Conservation (phyloP, 2,888 invertebrate genomes). For the Molanna angustata region DNA sequence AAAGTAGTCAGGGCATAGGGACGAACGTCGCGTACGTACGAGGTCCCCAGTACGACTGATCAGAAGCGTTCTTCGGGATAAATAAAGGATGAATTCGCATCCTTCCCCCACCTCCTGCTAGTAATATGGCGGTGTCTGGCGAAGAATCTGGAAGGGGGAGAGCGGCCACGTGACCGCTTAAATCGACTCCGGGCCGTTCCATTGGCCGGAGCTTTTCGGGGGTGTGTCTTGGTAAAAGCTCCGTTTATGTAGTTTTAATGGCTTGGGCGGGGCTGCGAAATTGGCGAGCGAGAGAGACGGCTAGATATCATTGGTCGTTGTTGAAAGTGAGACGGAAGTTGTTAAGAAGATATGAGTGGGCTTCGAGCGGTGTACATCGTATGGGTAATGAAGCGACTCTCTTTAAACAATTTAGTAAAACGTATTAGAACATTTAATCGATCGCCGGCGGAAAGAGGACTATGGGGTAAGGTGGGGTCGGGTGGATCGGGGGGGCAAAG, state of each 20-base stretch:
- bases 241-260: slow-evolving; percentile 26
- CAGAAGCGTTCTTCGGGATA: slow-evolving; percentile 18
- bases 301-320: no score
- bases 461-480: slow-evolving; percentile 39
- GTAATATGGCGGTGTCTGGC: slow-evolving; percentile 36
- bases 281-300: slow-evolving; percentile 10
- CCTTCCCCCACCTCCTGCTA: slow-evolving; percentile 37
- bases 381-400: slow-evolving; percentile 57
- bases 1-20: not conserved
- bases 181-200: slow-evolving; percentile 3
- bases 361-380: slow-evolving; percentile 3
- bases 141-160: slow-evolving; percentile 17
- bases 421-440: slow-evolving; percentile 58
- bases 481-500: slow-evolving; percentile 40
- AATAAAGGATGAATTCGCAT: slow-evolving; percentile 27
- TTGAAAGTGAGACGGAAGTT: slow-evolving; percentile 6
- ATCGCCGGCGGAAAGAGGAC: slow-evolving; percentile 20
- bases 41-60: slow-evolving; percentile 10
- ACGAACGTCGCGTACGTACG: not conserved
- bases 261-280: slow-evolving; percentile 23
- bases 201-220: slow-evolving; percentile 22
- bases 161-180: slow-evolving; percentile 19
- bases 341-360: slow-evolving; percentile 27
- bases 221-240: slow-evolving; percentile 24
- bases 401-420: slow-evolving; percentile 61